A percentile compares a stretch with the other conserved stretches of the same genome.
Evolutionary conservation across 2,888 invertebrate species (phyloP).

Genomic region (Gari tellinella): DNA sequence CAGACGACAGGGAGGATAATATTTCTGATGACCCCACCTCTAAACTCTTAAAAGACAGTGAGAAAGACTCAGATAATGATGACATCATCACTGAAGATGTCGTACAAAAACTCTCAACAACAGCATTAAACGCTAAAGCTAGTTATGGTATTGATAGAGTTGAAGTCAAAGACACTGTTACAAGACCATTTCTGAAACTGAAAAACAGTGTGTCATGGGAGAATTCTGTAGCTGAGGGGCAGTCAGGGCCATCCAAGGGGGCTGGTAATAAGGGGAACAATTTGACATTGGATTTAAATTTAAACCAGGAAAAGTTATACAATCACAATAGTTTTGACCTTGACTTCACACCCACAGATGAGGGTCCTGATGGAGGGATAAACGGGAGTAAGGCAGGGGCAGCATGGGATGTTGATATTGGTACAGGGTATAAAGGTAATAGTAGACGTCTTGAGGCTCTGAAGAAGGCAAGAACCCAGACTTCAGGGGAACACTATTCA

Average conservation of each 20-base stretch:
- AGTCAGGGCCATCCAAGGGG: not conserved
- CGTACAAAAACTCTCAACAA: not conserved
- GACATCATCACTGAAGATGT: not conserved
- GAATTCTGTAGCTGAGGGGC: conserved; percentile 26
- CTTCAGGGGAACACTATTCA: conserved; percentile 40
- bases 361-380: not conserved
- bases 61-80: not conserved
- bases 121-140: not conserved
- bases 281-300: conserved; percentile 36
- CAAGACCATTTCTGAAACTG: conserved; percentile 10
- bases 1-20: conserved; percentile 5
- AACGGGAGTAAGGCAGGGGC: conserved; percentile 17
- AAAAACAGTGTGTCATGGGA: conserved; percentile 43
- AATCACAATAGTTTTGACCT: conserved; percentile 1
- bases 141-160: conserved; percentile 9
- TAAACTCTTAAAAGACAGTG: conserved; percentile 3
- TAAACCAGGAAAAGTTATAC: conserved; percentile 23
- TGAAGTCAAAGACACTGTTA: conserved; percentile 13
- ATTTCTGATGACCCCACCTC: not conserved
- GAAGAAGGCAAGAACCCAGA: conserved; percentile 39
- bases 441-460: conserved; percentile 48
- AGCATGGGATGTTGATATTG: conserved; percentile 52
- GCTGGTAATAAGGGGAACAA: conserved; percentile 10
- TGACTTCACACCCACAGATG: not conserved
- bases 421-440: conserved; percentile 2